Evolutionary conservation across 2,797 vertebrate genomes (phyloP), one percentile per base, ranked within the genome.

Genomic region (Knipowitschia caucasica): DNA sequence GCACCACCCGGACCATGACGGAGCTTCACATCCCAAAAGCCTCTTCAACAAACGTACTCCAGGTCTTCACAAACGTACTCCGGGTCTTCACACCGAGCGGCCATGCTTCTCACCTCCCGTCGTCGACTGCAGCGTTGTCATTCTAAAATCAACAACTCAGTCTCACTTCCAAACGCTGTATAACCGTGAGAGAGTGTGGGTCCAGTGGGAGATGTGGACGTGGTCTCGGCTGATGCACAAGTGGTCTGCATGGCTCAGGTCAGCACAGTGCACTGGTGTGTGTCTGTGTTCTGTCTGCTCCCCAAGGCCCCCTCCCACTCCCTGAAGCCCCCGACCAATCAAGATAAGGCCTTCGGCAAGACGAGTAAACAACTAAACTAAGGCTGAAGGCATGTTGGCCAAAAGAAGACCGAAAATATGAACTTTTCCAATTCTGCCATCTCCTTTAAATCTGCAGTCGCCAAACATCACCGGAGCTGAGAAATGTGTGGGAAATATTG

Each of bases 241-340:
- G 18, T 23, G 9, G 38, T 23, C n/a, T n/a, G n/a, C n/a, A n/a
- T n/a, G n/a, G 2, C n/a, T 15, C 25, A 12, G 27, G 26, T 20
- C 44, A 0, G 27, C 26, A 29, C 15, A 12, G 15, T 27, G 17
- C 15, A 47, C 4, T 20, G 26, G 45, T 67, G 72, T 69, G 69
- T 14, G 71, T 59, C 77, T 88, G 85, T 57, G 62, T 78, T 76
- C 75, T 71, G 63, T 83, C 79, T 78, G 62, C 51, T 44, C 40
- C 21, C 21, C 33, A 78, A 66, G 65, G 78, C 62, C 39, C 69
- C 78, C 75, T 75, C 70, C 78, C 77, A 78, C 68, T 71, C 79
- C 71, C 73, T 33, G 51, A 74, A 72, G 82, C 64, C 73, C 60
- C 62, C 43, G 66, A 78, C 88, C 85, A 91, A 89, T 91, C 83